A percentile compares a stretch with the other conserved stretches of the same genome.
Evolutionary conservation across 1,140 invertebrate genomes (phyloP).

Genomic region (Apocrypta bakeri): DNA sequence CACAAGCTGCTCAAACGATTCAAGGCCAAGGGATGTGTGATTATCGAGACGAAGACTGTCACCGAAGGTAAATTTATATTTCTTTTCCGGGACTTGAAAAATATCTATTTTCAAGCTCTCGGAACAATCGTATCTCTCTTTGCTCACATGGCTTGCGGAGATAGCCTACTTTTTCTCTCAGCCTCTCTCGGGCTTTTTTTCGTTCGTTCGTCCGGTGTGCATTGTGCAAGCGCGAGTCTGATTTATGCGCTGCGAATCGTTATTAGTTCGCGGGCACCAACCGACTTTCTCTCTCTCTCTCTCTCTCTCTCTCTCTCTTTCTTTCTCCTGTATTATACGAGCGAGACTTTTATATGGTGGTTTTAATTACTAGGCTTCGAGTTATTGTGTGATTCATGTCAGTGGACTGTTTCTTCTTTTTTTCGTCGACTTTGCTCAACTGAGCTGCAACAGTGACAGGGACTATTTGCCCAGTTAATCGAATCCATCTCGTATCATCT

Average conservation of each 20-base stretch:
- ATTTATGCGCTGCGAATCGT: constrained; percentile 13
- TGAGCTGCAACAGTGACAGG: neutral
- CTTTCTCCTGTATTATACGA: neutral
- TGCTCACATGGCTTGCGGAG: neutral
- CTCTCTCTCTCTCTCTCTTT: neutral
- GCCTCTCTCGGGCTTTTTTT: neutral
- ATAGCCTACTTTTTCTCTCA: neutral
- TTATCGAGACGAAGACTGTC: neutral
- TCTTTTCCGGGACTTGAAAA: neutral
- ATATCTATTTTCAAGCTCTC: neutral
- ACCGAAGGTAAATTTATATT: neutral
- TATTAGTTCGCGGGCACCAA: neutral
- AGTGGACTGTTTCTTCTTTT: neutral
- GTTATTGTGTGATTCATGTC: neutral
- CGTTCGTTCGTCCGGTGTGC: neutral
- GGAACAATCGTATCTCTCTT: neutral
- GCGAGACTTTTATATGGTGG: neutral
- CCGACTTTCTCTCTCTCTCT: too few species aligned
- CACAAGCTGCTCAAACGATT: neutral
- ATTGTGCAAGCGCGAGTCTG: constrained; percentile 1
- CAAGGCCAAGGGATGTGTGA: neutral
- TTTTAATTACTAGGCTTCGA: neutral
- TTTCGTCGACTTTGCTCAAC: neutral
- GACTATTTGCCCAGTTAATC: neutral
- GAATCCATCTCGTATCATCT: neutral